Base-by-base conservation (phyloP, 2,888 invertebrate genomes). In the Carcina quercana region DNA sequence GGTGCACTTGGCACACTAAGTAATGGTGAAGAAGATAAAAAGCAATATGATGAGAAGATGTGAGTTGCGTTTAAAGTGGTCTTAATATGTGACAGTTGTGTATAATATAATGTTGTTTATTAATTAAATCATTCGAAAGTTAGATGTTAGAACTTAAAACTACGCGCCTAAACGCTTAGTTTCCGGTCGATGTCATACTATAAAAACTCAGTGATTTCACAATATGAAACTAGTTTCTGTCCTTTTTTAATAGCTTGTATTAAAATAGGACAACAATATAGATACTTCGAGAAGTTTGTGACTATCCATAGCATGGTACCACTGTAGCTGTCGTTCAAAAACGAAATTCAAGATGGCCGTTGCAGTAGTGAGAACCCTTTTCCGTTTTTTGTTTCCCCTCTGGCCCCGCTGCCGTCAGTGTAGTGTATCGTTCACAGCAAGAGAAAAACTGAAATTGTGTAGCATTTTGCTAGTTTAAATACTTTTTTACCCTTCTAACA, bases 371-470 rank as follows among this genome's bases (percentile, higher is more conserved):
- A 71, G 82, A 84, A 83, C 85, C 85, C 85, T 72, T 63, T 76
- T 83, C 84, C 84, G 83, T 60, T 83, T 76, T 65, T 79, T 69
- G 78, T 76, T 80, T 80, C 80, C 79, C 79, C 82, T 76, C 80
- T 76, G 75, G 76, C 79, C 82, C 83, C 79, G 75, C 78, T 59
- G 78, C 78, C 76, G 80, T 80, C 80, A 79, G 71, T 80, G 76
- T 76, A 80, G 80, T 82, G 71, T 82, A 82, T 78, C 80, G 80
- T 83, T 83, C 79, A 73, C 68, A 73, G 76, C 79, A 79, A 80
- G 78, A 80, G 75, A 83, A 82, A 82, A 83, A 80, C 70, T 68
- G 74, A 76, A 63, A 76, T 75, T 73, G 72, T 79, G 74, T 74
- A 71, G 74, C 72, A 75, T 79, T 80, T 82, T 79, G 80, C 84